Conservation (phyloP, 1,140 invertebrate species). For the Plutomurus gul region DNA sequence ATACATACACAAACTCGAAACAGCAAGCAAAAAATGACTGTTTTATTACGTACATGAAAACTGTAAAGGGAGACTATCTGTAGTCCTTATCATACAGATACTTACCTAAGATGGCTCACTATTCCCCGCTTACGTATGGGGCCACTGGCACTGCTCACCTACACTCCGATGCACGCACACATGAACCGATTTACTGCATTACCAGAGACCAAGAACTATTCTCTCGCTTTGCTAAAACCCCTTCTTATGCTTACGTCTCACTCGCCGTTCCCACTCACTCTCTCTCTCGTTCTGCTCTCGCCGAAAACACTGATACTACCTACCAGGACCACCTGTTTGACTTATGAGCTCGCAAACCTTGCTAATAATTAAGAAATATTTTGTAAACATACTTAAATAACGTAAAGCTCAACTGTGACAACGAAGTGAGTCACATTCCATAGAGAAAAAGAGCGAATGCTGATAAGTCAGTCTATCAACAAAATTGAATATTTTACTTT, state of each 20-base stretch:
- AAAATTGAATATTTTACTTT: no score
- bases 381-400: no score
- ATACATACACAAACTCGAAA: neutral
- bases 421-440: neutral
- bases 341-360: constrained; percentile 39
- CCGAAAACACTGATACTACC: neutral
- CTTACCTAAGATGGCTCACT: no score
- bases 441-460: no score
- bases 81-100: no score
- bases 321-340: constrained; percentile 51
- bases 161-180: no score
- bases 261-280: neutral
- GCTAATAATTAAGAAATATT: constrained; percentile 29
- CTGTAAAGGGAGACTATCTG: neutral
- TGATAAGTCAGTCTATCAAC: no score
- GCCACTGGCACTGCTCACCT: no score
- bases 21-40: neutral
- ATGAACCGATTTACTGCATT: no score
- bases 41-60: neutral
- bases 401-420: constrained; percentile 32
- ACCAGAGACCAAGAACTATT: no score
- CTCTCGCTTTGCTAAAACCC: no score
- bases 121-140: no score
- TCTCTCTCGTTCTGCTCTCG: neutral
- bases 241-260: neutral